Percentiles rank a stretch among this genome's conserved stretches.
phyloP scores from a whole-genome alignment of 2,113 vertebrate genomes.

The Odontesthes bonariensis region DNA sequence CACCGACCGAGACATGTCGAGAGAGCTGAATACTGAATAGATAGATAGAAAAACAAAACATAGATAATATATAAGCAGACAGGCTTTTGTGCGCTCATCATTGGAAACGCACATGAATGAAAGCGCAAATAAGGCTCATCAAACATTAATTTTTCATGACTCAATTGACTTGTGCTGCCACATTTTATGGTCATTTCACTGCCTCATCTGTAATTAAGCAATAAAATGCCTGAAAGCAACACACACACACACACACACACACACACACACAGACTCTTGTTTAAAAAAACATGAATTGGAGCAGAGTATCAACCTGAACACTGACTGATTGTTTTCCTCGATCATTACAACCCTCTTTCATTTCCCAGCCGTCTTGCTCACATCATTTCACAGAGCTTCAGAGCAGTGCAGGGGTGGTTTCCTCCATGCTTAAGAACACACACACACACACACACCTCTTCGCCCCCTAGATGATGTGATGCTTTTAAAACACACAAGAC shows the following conservation, averaged over 20 bases:
- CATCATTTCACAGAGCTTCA: conserved; percentile 33
- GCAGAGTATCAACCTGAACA: conserved; percentile 47
- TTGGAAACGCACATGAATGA: neutral
- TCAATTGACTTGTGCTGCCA: conserved; percentile 10
- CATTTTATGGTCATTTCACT: neutral
- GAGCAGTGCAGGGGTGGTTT: conserved; percentile 77
- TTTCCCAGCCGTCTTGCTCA: conserved; percentile 32
- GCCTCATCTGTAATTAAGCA: conserved; percentile 6
- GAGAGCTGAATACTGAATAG: conserved; percentile 90
- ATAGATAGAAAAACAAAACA: conserved; percentile 1
- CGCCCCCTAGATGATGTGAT: conserved; percentile 49
- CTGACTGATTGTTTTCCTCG: conserved; percentile 51
- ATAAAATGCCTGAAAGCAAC: conserved; percentile 6
- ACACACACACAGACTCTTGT: neutral
- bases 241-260: no score
- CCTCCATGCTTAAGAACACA: conserved; percentile 61
- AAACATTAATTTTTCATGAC: conserved; percentile 4
- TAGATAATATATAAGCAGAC: neutral
- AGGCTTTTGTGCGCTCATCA: neutral
- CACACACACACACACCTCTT: conserved; percentile 37
- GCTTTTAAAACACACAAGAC: conserved; percentile 46
- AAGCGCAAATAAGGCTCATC: conserved; percentile 1
- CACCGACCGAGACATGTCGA: conserved; percentile 97
- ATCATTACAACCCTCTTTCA: conserved; percentile 36
- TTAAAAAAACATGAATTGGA: neutral